Conservation (phyloP, 2,888 invertebrate species). For the Drosophila limbata region DNA sequence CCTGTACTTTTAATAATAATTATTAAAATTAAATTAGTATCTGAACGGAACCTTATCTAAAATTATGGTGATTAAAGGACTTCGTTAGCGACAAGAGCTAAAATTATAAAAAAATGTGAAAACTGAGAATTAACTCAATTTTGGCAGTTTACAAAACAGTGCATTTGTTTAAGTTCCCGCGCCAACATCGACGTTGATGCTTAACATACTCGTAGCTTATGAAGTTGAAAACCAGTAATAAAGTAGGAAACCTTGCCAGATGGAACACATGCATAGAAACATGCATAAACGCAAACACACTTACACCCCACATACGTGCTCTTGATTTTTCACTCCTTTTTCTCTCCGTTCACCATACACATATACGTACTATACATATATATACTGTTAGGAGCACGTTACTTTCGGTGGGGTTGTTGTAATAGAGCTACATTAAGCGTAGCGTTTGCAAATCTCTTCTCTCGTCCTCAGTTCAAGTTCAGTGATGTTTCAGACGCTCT, state of each 20-base stretch:
- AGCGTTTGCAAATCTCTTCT: slow-evolving; percentile 34
- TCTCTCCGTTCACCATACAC: slow-evolving; percentile 1
- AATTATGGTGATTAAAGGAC: no score
- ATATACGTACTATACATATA: slow-evolving; percentile 1
- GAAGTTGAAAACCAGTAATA: slow-evolving; percentile 75
- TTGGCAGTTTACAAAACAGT: neutral
- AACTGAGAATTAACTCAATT: neutral
- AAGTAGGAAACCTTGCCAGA: slow-evolving; percentile 75
- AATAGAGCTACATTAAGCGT: slow-evolving; percentile 39
- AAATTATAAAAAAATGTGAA: neutral
- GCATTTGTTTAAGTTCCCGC: slow-evolving; percentile 1
- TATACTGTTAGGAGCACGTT: slow-evolving; percentile 34
- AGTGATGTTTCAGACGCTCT: slow-evolving; percentile 37
- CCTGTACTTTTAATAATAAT: no score
- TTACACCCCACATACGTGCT: slow-evolving; percentile 38
- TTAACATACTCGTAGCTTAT: slow-evolving; percentile 71
- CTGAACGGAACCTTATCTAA: no score
- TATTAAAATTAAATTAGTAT: no score
- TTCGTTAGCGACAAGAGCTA: neutral
- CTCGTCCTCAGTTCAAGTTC: slow-evolving; percentile 18
- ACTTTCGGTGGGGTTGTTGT: slow-evolving; percentile 52
- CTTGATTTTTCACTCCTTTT: slow-evolving; percentile 28
- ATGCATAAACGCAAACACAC: slow-evolving; percentile 16
- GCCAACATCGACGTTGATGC: slow-evolving; percentile 37
- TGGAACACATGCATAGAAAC: slow-evolving; percentile 50